Base-by-base conservation (phyloP, 2,797 vertebrate species). In the Cuculus canorus region DNA sequence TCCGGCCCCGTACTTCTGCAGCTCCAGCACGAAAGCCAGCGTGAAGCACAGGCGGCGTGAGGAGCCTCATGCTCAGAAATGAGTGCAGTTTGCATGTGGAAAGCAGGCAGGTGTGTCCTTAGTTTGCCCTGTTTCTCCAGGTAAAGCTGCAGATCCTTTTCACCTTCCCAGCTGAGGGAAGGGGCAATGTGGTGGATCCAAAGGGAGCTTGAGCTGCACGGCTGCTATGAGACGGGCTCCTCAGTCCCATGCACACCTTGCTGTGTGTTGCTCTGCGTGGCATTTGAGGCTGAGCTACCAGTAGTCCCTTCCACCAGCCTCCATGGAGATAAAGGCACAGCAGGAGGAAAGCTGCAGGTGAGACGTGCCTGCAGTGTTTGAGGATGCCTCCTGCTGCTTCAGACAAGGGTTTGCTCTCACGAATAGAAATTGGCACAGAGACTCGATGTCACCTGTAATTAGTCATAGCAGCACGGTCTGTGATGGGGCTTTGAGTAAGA, bases 111-210 rank as follows among this genome's bases (percentile, higher is more conserved):
- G 10, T 17, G 11, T 45, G 50, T 72, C 60, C 22, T 24, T 54
- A 53, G n/a, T 6, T 81, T 89, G 52, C 53, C 22, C 28, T 0
- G 0, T 60, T 86, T 33, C 43, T 71, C 25, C 53, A 47, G 25
- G 23, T 70, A 13, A 43, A 52, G 37, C 33, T 73, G 17, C 33
- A 17, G 53, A 10, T 60, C 50, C 59, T 59, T 53, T 43, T 66
- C 39, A 4, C 48, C 41, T 18, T 56, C n/a, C 53, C 43, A 11
- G 37, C 18, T 35, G 30, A 54, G 52, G 57, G 24, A 50, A 39
- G 53, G 33, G 27, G n/a, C 0, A 2, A 17, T 0, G 0, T 4
- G 1, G 1, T 2, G 11, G 21, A 33, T 41, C 54, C 9, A 7
- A 9, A 47, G 60, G 3, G 4, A 33, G 61, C 30, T 14, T 6